Conservation (phyloP, 2,113 vertebrate genomes). For the Phrynosoma platyrhinos region DNA sequence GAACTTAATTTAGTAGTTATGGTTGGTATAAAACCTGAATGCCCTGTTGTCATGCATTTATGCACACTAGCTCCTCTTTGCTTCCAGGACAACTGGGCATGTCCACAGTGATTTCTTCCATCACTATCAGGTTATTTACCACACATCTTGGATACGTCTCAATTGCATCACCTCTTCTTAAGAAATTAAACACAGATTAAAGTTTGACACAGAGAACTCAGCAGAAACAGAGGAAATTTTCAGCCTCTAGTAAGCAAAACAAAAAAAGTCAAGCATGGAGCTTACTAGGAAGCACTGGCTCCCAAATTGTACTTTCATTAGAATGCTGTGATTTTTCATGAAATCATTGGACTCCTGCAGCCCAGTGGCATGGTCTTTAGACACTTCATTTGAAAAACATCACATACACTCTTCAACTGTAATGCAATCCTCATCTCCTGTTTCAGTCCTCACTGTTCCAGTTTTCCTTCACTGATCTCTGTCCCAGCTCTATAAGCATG, state of each 20-base stretch:
- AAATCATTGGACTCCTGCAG: not conserved
- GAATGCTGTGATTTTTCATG: not conserved
- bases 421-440: not conserved
- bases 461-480: constrained; percentile 8
- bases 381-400: not conserved
- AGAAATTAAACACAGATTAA: not conserved
- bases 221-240: not conserved
- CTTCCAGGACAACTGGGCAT: not conserved
- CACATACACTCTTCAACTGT: not conserved
- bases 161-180: not conserved
- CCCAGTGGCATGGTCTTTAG: not conserved
- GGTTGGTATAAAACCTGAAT: not conserved
- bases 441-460: not conserved
- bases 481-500: not conserved
- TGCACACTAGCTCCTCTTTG: not conserved
- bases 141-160: not conserved
- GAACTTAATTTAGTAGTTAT: not conserved
- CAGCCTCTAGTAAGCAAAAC: not conserved
- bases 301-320: not conserved
- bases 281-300: not conserved
- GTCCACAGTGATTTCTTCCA: not conserved
- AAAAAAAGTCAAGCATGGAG: not conserved
- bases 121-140: not conserved
- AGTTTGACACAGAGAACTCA: not conserved
- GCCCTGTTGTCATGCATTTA: not conserved